These are phyloP conservation scores for Apus apus DNA, from an alignment of 2,113 vertebrate species.

Conservation along the genomic window DNA sequence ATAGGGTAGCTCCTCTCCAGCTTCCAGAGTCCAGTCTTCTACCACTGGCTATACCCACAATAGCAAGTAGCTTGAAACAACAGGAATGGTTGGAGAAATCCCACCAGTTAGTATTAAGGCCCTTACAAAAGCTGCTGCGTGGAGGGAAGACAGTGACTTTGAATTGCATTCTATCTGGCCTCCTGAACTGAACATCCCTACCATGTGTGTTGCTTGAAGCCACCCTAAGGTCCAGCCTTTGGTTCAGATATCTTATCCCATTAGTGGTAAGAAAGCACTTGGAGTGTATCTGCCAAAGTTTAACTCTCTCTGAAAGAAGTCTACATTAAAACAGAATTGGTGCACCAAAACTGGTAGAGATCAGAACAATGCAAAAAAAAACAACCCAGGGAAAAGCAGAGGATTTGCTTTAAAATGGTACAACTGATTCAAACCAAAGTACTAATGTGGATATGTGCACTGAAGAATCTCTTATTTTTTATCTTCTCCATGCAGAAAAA, in stretches of 20 bases:
- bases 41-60: not conserved
- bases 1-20: not conserved
- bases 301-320: not conserved
- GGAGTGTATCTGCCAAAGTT: not conserved
- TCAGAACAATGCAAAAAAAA: not conserved
- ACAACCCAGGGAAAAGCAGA: fast-evolving
- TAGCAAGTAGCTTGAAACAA: not conserved
- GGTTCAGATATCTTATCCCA: not conserved
- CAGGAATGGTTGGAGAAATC: not conserved
- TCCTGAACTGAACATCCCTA: not conserved
- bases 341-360: not conserved
- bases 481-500: not conserved
- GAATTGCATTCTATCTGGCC: not conserved
- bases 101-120: not conserved
- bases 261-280: not conserved
- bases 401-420: not conserved
- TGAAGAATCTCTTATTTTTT: not conserved
- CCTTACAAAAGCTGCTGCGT: not conserved
- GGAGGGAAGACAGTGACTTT: not conserved
- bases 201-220: not conserved
- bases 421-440: not conserved
- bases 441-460: not conserved
- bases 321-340: not conserved
- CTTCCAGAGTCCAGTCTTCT: not conserved
- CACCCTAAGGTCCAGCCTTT: not conserved